These are phyloP conservation scores for Solenopsis invicta DNA, from an alignment of 1,140 invertebrate species.

Conservation along the genomic window DNA sequence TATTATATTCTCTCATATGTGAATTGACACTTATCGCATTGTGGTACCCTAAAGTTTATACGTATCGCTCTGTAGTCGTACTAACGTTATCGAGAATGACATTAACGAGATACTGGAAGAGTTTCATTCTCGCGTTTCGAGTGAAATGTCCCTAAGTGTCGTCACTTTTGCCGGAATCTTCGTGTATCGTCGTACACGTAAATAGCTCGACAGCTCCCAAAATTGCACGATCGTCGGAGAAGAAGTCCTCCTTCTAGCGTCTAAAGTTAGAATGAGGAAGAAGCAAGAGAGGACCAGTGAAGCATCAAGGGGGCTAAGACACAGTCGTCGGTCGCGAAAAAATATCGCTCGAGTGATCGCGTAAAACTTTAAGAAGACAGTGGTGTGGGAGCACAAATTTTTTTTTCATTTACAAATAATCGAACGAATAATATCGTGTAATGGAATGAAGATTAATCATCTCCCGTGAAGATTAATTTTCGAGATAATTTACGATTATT, in stretches of 20 bases:
- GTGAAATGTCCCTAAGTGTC: constrained; percentile 55
- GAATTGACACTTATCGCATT: not conserved
- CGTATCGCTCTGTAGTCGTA: not conserved
- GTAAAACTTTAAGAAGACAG: constrained; percentile 7
- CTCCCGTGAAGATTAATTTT: not conserved
- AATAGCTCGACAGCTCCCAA: constrained; percentile 70
- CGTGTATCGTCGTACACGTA: constrained; percentile 67
- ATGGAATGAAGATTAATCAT: not conserved
- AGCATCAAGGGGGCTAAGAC: not conserved
- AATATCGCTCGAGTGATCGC: constrained; percentile 59
- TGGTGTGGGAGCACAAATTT: not conserved
- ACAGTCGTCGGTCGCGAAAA: constrained; percentile 54
- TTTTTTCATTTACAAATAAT: not conserved
- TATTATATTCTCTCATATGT: not conserved
- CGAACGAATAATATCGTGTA: not conserved
- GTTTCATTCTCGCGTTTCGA: constrained; percentile 52
- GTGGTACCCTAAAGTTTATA: not conserved
- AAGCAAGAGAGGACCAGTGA: constrained; percentile 63
- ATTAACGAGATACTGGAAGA: constrained; percentile 43
- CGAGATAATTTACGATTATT: not conserved
- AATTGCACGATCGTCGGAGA: constrained; percentile 75
- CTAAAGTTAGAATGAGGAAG: constrained; percentile 85
- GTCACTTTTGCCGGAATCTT: constrained; percentile 69
- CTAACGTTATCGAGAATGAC: constrained; percentile 34
- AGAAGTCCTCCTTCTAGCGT: constrained; percentile 76